Evolutionary conservation across 1,140 invertebrate genomes (phyloP), one percentile per base, ranked within the genome.

Genomic region (Bombus breviceps): DNA sequence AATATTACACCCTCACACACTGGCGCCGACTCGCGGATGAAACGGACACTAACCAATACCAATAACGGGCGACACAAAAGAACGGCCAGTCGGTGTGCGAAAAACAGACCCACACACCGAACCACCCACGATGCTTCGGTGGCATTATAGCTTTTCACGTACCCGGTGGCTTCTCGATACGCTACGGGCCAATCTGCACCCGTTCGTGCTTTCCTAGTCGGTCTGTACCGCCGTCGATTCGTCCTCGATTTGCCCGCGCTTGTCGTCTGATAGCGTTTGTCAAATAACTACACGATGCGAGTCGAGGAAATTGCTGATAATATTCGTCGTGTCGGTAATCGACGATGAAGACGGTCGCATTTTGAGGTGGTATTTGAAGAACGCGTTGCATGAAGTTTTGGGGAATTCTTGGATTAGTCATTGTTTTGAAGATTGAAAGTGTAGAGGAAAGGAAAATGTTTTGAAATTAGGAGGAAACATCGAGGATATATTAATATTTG

Each of bases 1-100:
- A 94, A 95, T 94, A 95, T 95, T 94, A 95, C 93, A 94, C 92
- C 92, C 93, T 92, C 92, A 90, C 91, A 92, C 91, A 93, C 90
- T 92, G 91, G 90, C 93, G 92, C 90, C 91, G 88, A 92, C 90
- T 93, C 92, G 92, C 89, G 92, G 92, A 92, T 94, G 90, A 93
- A 94, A 94, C 92, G 92, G 90, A 91, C 93, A 93, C 92, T 92
- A 92, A 94, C 93, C 92, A 93, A 93, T 92, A 92, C 93, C 93
- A 92, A 94, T 94, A 94, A 93, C 90, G 89, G 92, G 79, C 90
- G 84, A 87, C 82, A 93, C 93, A 93, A 93, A 94, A 94, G 93
- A 93, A 94, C 91, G 88, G 89, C 87, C 90, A 91, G 89, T 92
- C 92, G 91, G 92, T 94, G 88, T 90, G 92, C 92, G 90, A 93